Evolutionary conservation across 2,888 invertebrate genomes (phyloP).

Genomic region (Tethea ocularis): DNA sequence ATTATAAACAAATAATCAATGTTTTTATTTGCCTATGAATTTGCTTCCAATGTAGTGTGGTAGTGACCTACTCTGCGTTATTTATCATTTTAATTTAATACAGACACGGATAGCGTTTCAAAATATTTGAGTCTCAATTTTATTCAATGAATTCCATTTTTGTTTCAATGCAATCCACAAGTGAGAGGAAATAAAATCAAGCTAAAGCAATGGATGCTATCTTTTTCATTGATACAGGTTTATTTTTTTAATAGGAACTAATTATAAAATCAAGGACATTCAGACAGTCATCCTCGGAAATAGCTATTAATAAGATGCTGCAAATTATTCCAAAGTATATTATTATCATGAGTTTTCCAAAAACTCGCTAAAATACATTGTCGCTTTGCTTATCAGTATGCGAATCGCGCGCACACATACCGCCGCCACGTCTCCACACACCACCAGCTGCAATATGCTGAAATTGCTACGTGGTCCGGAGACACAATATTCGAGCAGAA

Average conservation of each 20-base stretch:
- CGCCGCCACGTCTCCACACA: constrained; percentile 51
- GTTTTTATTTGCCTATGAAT: not conserved
- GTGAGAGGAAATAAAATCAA: not conserved
- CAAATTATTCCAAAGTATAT: not conserved
- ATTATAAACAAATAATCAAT: not conserved
- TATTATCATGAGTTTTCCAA: not conserved
- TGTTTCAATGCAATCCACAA: not conserved
- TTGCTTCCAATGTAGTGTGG: not conserved
- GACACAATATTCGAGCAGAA: constrained; percentile 51
- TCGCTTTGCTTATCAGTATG: constrained; percentile 61
- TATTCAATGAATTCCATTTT: not conserved
- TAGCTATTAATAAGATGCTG: not conserved
- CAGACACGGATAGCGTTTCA: not conserved
- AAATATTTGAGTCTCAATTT: not conserved
- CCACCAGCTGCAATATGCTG: constrained; percentile 74
- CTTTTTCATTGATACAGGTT: not conserved
- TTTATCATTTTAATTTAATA: not conserved
- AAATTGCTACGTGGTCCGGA: constrained; percentile 72
- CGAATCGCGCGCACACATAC: constrained; percentile 55
- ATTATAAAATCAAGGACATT: not conserved
- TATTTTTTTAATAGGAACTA: not conserved
- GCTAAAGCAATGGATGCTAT: not conserved
- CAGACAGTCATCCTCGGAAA: not conserved
- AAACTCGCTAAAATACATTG: constrained; percentile 10
- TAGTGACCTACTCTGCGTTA: not conserved